Evolutionary conservation across 1,140 invertebrate genomes (phyloP).

Genomic region (Aphelinus atriplicis): DNA sequence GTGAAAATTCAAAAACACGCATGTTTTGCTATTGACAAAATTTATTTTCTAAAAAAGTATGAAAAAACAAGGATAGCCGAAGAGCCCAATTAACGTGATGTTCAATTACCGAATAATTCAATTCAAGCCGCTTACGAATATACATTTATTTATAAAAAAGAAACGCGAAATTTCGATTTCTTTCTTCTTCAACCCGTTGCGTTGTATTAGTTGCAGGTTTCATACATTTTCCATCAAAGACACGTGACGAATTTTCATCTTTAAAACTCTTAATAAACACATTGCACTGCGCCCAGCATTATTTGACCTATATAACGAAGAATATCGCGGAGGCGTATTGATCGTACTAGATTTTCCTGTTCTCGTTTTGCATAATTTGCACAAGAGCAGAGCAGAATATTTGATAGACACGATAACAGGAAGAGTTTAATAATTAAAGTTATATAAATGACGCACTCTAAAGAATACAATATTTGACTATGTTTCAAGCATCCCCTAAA

Average conservation of each 20-base stretch:
- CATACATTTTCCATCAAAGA: not conserved
- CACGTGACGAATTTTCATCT: conserved; percentile 1
- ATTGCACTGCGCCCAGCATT: conserved; percentile 41
- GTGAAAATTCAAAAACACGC: not conserved
- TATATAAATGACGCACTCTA: conserved; percentile 29
- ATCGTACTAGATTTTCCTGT: conserved; percentile 7
- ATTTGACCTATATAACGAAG: conserved; percentile 36
- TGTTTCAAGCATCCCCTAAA: conserved; percentile 14
- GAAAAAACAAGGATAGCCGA: not conserved
- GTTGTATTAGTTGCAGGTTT: not conserved
- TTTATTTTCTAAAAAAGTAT: not conserved
- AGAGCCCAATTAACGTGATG: not conserved
- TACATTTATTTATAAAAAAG: conserved; percentile 12
- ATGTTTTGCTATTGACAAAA: too few relatives aligned
- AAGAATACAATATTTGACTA: conserved; percentile 31
- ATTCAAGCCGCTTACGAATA: conserved; percentile 19
- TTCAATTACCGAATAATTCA: conserved; percentile 8
- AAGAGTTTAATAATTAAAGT: conserved; percentile 9
- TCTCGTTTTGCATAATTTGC: conserved; percentile 2
- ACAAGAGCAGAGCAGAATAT: conserved; percentile 3
- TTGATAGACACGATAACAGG: not conserved
- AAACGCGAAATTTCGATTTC: conserved; percentile 12
- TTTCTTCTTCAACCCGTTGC: conserved; percentile 24
- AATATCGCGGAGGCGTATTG: conserved; percentile 25
- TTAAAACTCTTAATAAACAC: conserved; percentile 34